These are phyloP conservation scores for Unio pictorum DNA, from an alignment of 2,888 invertebrate species.

Conservation along the genomic window DNA sequence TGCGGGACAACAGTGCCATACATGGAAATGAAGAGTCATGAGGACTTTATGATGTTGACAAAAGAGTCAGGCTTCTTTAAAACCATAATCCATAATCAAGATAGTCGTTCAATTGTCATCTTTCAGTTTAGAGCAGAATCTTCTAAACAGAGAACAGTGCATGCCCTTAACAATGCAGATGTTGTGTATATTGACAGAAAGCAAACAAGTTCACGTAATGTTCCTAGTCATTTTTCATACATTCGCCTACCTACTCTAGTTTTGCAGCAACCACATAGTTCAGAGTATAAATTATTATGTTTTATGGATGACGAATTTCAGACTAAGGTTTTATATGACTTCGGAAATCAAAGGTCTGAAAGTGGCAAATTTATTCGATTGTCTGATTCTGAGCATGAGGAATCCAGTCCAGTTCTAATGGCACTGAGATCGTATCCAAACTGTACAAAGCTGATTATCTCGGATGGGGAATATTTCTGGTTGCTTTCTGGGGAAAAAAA, in stretches of 20 bases:
- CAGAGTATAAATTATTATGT: slow-evolving; percentile 1
- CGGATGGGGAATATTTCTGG: slow-evolving; percentile 16
- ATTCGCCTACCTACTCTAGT: background rate
- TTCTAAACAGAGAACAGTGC: no score
- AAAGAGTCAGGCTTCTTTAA: no score
- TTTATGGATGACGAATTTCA: slow-evolving; percentile 8
- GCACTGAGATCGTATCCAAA: slow-evolving; percentile 5
- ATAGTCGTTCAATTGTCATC: no score
- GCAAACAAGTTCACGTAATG: background rate
- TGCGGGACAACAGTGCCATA: no score
- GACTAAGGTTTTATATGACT: background rate
- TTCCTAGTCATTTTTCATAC: background rate
- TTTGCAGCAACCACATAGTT: slow-evolving; percentile 2
- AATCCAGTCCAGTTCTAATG: slow-evolving; percentile 6
- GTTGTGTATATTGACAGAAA: slow-evolving; percentile 9
- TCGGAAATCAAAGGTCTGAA: background rate
- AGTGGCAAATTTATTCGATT: no score
- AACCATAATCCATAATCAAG: no score
- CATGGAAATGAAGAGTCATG: no score
- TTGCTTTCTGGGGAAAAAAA: slow-evolving; percentile 12
- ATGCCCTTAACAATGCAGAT: slow-evolving; percentile 4
- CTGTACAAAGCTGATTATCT: slow-evolving; percentile 2
- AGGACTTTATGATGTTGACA: no score
- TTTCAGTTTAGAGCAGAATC: no score
- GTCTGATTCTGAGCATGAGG: background rate